Percentiles rank a stretch among this genome's conserved stretches.
Evolutionary conservation across 1,140 invertebrate species (phyloP).

Genomic region (Drosophila gunungcola): DNA sequence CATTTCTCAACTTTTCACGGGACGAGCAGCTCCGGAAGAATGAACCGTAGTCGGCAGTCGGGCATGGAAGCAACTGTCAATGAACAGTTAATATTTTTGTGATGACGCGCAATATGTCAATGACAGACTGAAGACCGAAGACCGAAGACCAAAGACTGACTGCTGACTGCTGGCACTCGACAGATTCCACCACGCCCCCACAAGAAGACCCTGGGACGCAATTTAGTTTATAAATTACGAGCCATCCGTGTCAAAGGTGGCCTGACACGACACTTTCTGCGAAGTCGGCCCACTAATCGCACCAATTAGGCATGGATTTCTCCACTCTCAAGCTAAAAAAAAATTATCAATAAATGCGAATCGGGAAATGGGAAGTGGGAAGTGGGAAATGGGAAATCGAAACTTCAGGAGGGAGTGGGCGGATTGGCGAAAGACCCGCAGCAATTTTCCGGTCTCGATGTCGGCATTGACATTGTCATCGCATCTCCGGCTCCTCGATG

Average conservation of each 20-base stretch:
- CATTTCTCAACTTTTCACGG: slow-evolving; percentile 60
- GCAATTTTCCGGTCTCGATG: slow-evolving; percentile 83
- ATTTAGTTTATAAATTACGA: slow-evolving; percentile 75
- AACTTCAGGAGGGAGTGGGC: no score
- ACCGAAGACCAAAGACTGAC: slow-evolving; percentile 54
- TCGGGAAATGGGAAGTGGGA: slow-evolving; percentile 16
- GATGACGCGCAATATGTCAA: slow-evolving; percentile 75
- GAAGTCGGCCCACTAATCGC: slow-evolving; percentile 61
- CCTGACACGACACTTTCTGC: slow-evolving; percentile 56
- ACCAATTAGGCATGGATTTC: slow-evolving; percentile 80
- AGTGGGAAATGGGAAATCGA: slow-evolving; percentile 14
- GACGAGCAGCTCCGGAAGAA: slow-evolving; percentile 10
- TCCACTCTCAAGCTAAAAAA: slow-evolving; percentile 34
- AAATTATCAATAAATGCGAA: slow-evolving; percentile 76
- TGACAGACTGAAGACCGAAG: slow-evolving; percentile 46
- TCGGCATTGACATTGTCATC: slow-evolving; percentile 79
- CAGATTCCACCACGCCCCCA: slow-evolving; percentile 3
- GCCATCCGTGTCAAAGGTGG: slow-evolving; percentile 61
- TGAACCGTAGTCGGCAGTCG: slow-evolving; percentile 44
- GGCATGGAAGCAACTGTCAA: slow-evolving; percentile 55
- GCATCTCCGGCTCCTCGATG: slow-evolving; percentile 34
- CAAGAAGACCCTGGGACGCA: slow-evolving; percentile 25
- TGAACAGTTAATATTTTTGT: slow-evolving; percentile 79
- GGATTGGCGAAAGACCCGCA: slow-evolving; percentile 76
- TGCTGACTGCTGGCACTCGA: slow-evolving; percentile 9